These are phyloP conservation scores for Trichoplusia ni DNA, from an alignment of 1,140 invertebrate genomes.

Conservation along the genomic window DNA sequence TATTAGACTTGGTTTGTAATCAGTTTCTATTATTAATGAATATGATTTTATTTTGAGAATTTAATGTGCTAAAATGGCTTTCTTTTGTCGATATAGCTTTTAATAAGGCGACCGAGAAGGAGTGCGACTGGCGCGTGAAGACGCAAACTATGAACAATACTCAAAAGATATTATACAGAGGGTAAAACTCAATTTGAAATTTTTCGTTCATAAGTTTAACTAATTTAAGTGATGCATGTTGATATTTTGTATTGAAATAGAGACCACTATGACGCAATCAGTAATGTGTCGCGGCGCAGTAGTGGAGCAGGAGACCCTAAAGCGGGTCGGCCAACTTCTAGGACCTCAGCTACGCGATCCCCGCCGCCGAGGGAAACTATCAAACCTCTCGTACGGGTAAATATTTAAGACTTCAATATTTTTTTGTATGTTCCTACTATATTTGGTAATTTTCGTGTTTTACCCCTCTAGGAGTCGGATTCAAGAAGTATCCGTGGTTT, in stretches of 20 bases:
- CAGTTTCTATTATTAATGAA: background rate
- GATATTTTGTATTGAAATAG: conserved; percentile 26
- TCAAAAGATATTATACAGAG: conserved; percentile 38
- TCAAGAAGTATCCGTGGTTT: conserved; percentile 31
- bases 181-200: conserved; percentile 37
- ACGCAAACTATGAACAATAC: conserved; percentile 29
- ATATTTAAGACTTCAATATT: conserved; percentile 15
- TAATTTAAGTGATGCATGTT: conserved; percentile 3
- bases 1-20: conserved; percentile 64
- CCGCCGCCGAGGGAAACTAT: conserved; percentile 26
- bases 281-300: conserved; percentile 40
- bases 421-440: background rate
- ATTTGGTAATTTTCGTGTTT: conserved; percentile 20
- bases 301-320: conserved; percentile 57
- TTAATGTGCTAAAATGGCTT: background rate
- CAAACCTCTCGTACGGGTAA: conserved; percentile 27
- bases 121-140: conserved; percentile 53
- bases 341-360: conserved; percentile 34
- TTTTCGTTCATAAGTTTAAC: background rate
- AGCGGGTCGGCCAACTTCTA: conserved; percentile 28
- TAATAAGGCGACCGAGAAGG: conserved; percentile 54
- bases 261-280: conserved; percentile 31
- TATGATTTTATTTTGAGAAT: background rate
- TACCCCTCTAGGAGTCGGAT: conserved; percentile 51
- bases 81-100: conserved; percentile 48